Evolutionary conservation across 2,113 vertebrate genomes (phyloP), one percentile per base, ranked within the genome.

Genomic region (Podilymbus podiceps): DNA sequence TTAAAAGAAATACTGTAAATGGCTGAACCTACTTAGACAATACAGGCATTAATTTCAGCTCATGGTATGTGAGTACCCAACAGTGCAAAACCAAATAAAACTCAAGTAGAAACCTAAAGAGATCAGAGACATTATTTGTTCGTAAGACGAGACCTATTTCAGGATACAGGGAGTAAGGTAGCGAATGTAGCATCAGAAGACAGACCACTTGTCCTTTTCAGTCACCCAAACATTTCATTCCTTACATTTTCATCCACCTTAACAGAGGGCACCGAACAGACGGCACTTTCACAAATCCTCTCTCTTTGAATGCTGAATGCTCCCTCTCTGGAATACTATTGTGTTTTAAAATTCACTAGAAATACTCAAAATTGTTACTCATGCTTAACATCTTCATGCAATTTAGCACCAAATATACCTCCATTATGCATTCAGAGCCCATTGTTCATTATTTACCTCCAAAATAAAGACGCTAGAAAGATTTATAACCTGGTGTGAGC

Each of bases 161-260:
- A 87, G 83, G 64, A 89, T 59, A 83, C 24, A 20, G 18, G 30
- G 18, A 49, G 15, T 35, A 64, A 72, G 30, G 25, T 20, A 49
- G 64, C 42, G 42, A 13, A 42, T 13, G 12, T 30, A 75, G 63
- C 59, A 67, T 91, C 60, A 95, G 74, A 6, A 55, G 62, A 67
- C 86, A 73, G 55, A 91, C 12, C 30, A 7, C 42, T 87, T 2
- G 0, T 80, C 44, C 63, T 90, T 80, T 80, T 77, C 73, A 91
- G 72, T 78, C 94, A 95, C 78, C 40, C 89, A 78, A 92, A 86
- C 55, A 88, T 22, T 87, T 92, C 90, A 97, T 89, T 95, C 35
- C 71, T 97, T 94, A 69, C 40, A 50, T 71, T 79, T 78, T 94
- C 95, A 91, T 76, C 77, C 49, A 74, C 80, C 82, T 95, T 85